Evolutionary conservation across 2,888 invertebrate species (phyloP).

Genomic region (Monochamus alternatus): DNA sequence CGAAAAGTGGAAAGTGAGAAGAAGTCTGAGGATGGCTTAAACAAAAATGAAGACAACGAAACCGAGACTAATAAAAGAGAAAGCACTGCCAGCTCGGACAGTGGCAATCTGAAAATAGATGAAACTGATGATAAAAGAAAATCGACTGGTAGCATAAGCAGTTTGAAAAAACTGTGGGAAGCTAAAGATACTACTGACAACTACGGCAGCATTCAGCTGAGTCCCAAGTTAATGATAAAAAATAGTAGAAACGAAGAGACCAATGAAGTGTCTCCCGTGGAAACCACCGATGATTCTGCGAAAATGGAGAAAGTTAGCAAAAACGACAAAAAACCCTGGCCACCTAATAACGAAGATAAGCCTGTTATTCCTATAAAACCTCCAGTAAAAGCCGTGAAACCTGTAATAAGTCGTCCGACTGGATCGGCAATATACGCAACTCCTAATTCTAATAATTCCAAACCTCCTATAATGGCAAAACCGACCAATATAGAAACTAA

Average conservation of each 20-base stretch:
- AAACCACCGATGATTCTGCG: constrained; percentile 69
- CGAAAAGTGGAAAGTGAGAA: constrained; percentile 82
- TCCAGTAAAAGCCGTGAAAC: constrained; percentile 77
- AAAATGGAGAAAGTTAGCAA: constrained; percentile 62
- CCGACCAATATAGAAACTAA: constrained; percentile 68
- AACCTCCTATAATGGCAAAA: constrained; percentile 73
- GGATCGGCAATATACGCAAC: constrained; percentile 85
- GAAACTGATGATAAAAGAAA: constrained; percentile 89
- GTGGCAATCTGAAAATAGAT: constrained; percentile 70
- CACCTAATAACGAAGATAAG: constrained; percentile 74
- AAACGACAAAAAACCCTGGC: constrained; percentile 73
- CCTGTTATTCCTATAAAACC: constrained; percentile 82
- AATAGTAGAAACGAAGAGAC: constrained; percentile 70
- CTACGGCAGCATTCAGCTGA: constrained; percentile 74
- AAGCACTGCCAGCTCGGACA: constrained; percentile 70
- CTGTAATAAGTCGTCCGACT: constrained; percentile 71
- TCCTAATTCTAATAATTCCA: constrained; percentile 70
- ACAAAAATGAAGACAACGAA: constrained; percentile 59
- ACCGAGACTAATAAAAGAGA: constrained; percentile 70
- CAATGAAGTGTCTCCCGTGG: constrained; percentile 66
- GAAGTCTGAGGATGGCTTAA: constrained; percentile 63
- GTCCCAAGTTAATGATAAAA: constrained; percentile 77
- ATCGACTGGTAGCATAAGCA: constrained; percentile 94
- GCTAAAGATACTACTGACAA: constrained; percentile 77
- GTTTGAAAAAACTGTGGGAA: constrained; percentile 94